Evolutionary conservation across 2,113 vertebrate genomes (phyloP), one percentile per base, ranked within the genome.

Genomic region (Vulpes vulpes): DNA sequence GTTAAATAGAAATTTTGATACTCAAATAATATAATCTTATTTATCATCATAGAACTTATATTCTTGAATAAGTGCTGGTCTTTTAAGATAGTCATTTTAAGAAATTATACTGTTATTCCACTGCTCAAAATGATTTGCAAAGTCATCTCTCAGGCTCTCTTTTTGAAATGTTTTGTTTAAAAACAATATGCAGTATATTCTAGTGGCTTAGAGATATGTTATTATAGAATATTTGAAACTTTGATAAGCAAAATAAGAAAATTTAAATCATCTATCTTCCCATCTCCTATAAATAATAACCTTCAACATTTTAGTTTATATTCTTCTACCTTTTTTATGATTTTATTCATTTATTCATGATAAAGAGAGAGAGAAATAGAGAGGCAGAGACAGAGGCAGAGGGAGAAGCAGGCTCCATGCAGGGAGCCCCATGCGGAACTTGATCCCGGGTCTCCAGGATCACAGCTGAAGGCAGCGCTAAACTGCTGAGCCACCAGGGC

Each of bases 71-170:
- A 86, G 8, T 76, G 12, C 49, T 87, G 5, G 82, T 43, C 16
- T 65, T 91, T 94, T 49, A 49, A 67, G 11, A 30, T 65, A 84
- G 17, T 60, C 38, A 78, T 43, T 94, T 95, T 91, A 88, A 87
- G 17, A 87, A 20, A 53, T 65, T 53, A 53, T 27, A 23, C 8
- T 16, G 38, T 90, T 81, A 60, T 94, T 80, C 65, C 22, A 53
- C 55, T 35, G 2, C 30, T 91, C 32, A 93, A 35, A 86, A 49
- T 82, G 32, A 95, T 87, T 22, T 73, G 27, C 3, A 0, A 60
- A 69, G 32, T 80, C 35, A 67, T 79, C 15, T 60, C 89, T 85
- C 32, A 79, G 10, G 80, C 6, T 78, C 8, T 19, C 27, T 91
- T 67, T 60, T 32, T 69, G 73, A 53, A 83, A 32, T 23, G 20